Conservation (phyloP, 2,888 invertebrate species). For the Ochropacha duplaris region DNA sequence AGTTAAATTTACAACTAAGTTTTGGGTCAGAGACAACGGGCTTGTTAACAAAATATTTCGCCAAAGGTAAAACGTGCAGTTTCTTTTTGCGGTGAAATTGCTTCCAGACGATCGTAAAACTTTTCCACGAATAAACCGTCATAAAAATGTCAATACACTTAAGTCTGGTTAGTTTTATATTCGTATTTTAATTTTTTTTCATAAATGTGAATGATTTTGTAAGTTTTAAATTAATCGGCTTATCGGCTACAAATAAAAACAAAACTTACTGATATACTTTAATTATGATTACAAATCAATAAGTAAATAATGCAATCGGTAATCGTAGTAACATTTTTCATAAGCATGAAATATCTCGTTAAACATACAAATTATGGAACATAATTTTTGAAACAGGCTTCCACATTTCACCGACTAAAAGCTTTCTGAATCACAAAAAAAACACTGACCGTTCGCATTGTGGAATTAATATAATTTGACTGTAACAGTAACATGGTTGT, state of each 20-base stretch:
- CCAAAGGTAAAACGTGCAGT: background rate
- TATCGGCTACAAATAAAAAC: background rate
- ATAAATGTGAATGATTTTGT: background rate
- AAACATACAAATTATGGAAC: background rate
- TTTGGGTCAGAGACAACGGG: background rate
- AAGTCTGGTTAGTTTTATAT: background rate
- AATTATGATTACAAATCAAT: too few relatives aligned
- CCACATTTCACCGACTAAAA: background rate
- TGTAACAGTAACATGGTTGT: conserved; percentile 5
- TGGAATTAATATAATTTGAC: background rate
- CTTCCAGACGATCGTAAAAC: background rate
- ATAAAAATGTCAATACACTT: background rate
- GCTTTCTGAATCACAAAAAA: background rate
- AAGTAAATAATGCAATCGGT: background rate
- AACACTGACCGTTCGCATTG: background rate
- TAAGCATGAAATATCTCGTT: background rate
- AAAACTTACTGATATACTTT: too few relatives aligned
- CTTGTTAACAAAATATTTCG: background rate
- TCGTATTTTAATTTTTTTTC: background rate
- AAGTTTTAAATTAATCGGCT: background rate
- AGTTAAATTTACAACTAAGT: background rate
- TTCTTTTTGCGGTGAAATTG: background rate
- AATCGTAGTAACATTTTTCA: background rate
- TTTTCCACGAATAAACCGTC: background rate
- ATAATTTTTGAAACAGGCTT: background rate